A percentile compares a stretch with the other conserved stretches of the same genome.
Conservation (phyloP, 2,113 vertebrate genomes). For the Dipodomys ordii region DNA sequence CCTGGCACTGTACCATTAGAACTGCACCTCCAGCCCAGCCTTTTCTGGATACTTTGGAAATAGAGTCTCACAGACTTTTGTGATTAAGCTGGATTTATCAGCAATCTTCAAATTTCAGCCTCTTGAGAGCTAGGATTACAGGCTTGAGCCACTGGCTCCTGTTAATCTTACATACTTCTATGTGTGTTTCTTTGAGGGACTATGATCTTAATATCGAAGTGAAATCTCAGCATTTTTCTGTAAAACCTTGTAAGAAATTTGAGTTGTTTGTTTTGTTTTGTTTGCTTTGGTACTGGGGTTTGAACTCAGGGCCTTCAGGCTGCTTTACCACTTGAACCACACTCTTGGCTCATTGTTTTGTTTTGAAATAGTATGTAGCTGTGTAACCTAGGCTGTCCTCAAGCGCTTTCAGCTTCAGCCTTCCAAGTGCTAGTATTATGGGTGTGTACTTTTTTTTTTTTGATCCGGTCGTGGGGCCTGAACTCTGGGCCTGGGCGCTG, state of each 20-base stretch:
- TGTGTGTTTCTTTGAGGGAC: neutral
- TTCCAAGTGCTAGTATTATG: neutral
- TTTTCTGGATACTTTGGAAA: no score
- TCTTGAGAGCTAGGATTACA: no score
- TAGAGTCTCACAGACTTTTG: no score
- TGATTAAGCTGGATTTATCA: no score
- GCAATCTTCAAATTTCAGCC: no score
- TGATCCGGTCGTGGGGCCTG: no score
- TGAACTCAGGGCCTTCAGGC: neutral
- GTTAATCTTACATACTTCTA: neutral
- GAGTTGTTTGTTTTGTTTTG: neutral
- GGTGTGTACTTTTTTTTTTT: no score
- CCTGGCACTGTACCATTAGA: no score
- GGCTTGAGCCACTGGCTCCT: no score
- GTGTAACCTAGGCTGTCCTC: neutral
- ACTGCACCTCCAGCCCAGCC: no score
- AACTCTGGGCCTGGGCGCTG: no score
- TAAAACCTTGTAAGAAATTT: neutral
- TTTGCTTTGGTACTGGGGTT: neutral
- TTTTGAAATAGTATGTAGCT: neutral
- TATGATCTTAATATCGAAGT: slow-evolving; percentile 26
- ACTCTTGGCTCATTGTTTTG: neutral
- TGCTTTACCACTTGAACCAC: no score
- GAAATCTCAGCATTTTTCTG: neutral
- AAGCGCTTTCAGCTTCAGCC: neutral